phyloP scores from a whole-genome alignment of 2,888 invertebrate species.

The Notodonta ziczac region DNA sequence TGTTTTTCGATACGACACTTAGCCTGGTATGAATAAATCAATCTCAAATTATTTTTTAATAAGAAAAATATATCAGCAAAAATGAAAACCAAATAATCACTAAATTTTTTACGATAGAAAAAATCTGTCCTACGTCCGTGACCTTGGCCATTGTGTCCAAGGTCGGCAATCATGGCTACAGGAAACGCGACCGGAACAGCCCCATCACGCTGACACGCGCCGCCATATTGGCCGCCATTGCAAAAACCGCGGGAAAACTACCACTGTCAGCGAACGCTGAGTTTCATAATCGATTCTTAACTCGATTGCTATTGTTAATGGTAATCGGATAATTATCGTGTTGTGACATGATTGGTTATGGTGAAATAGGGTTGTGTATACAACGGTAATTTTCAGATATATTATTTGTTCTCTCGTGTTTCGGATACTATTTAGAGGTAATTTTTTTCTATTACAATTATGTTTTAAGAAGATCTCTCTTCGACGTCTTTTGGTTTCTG shows the following conservation, averaged over 20 bases:
- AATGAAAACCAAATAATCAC: neutral
- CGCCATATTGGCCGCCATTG: conserved; percentile 41
- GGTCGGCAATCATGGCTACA: conserved; percentile 52
- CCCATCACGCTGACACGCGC: conserved; percentile 55
- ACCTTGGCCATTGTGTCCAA: conserved; percentile 59
- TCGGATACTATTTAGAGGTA: too few species aligned
- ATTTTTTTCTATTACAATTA: too few species aligned
- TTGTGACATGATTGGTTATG: conserved; percentile 25
- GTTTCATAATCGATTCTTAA: conserved; percentile 33
- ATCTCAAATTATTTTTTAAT: too few species aligned
- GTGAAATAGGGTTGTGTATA: neutral
- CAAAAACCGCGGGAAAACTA: conserved; percentile 45
- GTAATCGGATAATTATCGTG: conserved; percentile 36
- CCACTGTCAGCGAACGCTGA: conserved; percentile 32
- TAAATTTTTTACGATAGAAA: neutral
- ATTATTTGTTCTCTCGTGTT: too few species aligned
- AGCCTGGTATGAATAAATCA: too few species aligned
- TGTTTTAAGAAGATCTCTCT: too few species aligned
- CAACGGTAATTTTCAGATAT: neutral
- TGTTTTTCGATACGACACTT: too few species aligned
- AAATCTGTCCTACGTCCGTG: conserved; percentile 38
- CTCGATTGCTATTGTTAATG: conserved; percentile 21
- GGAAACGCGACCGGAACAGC: conserved; percentile 55
- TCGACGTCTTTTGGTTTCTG: too few species aligned
- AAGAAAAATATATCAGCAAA: too few species aligned